Evolutionary conservation across 2,888 invertebrate genomes (phyloP), one percentile per base, ranked within the genome.

Genomic region (Anaspis maculata): DNA sequence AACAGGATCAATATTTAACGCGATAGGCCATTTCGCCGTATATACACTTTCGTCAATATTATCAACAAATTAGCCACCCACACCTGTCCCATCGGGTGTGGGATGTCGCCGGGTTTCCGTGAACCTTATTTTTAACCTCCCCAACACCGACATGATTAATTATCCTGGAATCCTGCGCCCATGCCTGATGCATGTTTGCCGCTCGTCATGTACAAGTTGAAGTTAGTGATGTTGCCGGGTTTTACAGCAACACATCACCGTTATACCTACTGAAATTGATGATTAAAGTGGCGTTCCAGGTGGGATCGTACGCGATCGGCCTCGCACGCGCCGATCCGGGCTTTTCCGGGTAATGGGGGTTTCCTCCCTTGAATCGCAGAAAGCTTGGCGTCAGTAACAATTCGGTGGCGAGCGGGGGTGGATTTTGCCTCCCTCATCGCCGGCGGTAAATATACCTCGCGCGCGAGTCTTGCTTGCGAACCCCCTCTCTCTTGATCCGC

Each of bases 361-460:
- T 61, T 59, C 58, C 61, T 54, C 57, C 59, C 54, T 52, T 46
- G 46, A 50, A 50, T 51, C 46, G 51, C 50, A 54, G 57, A 57
- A 57, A 46, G 61, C 55, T 54, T 58, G 61, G 58, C 59, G 59
- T 57, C 62, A 63, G 64, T 64, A 59, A 54, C 55, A 56, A 50
- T 54, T 51, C 53, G 56, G 52, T 47, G 42, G 41, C 49, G 49
- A 36, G 42, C 33, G 47, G 52, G 57, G 56, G 54, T 48, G 49
- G 51, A 41, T 49, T 56, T 48, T 34, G 29, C 31, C 21, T 24
- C 19, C 19, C 19, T 19, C 19, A 5, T 5, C 5, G 9, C 5
- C 19, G 19, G 19, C 19, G n/a, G n/a, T n/a, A n/a, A n/a, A n/a
- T n/a, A n/a, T n/a, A n/a, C n/a, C n/a, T n/a, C n/a, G n/a, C n/a